Base-by-base conservation (phyloP, 2,113 vertebrate genomes). In the Columba janthina region DNA sequence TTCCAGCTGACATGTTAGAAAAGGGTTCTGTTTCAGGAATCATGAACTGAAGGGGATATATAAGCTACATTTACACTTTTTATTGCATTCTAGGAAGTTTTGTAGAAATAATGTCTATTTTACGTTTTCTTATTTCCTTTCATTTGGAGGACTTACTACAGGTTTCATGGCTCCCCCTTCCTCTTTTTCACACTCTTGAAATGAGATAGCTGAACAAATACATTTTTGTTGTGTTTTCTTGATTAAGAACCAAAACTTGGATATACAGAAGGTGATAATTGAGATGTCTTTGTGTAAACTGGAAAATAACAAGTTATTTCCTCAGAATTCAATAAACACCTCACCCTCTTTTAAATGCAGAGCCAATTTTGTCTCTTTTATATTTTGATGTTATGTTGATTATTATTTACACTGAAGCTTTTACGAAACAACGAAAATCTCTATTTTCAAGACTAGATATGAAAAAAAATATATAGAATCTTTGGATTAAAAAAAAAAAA, bases 311-410 rank as follows among this genome's bases (percentile, higher is more conserved):
- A 29, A 80, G 24, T 31, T 91, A 4, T 72, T n/a, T 95, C 44
- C 89, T 85, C 57, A 93, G 76, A 95, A 95, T 85, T 93, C 69
- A 89, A 48, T 79, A 96, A 96, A 91, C 58, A 93, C 44, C 26
- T 82, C n/a, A 44, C 15, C 4, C 32, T 83, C 38, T 92, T 96
- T 93, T 75, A 97, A 94, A 90, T 85, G 14, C 34, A 89, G 38
- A 96, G 38, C 4, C 13, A 77, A 5, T 86, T 90, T 94, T 56
- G 53, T 83, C 26, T 93, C 24, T 96, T 96, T 96, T 61, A 58
- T 72, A 91, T 70, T 94, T 72, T 65, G 26, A 53, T 85, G 44
- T 1, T n/a, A 22, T 44, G n/a, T 76, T 90, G 36, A 84, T 61
- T 95, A 56, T 20, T 75, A 24, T 74, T 94, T 93, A 73, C 42